Percentiles rank a stretch among this genome's conserved stretches.
Conservation (phyloP, 2,113 vertebrate species). For the Sceloporus tristichus region DNA sequence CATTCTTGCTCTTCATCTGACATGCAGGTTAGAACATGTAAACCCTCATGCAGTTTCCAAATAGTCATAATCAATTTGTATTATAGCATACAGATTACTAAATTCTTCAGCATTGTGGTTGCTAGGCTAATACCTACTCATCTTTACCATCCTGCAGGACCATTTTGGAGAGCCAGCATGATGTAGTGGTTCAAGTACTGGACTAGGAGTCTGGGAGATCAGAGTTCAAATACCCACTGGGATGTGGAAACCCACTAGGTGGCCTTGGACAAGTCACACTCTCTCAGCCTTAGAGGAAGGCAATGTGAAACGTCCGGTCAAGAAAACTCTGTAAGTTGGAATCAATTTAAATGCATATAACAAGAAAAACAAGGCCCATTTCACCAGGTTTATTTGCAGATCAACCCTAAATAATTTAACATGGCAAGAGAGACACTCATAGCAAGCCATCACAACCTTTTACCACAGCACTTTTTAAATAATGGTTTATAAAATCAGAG, state of each 20-base stretch:
- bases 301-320: no score
- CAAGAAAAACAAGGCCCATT: not conserved
- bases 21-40: not conserved
- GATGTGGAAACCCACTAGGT: no score
- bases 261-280: no score
- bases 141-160: no score
- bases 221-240: no score
- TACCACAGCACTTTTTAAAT: not conserved
- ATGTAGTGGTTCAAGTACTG: no score
- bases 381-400: not conserved
- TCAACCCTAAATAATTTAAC: not conserved
- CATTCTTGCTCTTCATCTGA: not conserved
- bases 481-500: not conserved
- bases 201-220: no score
- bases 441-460: not conserved
- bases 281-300: no score
- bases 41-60: not conserved
- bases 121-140: not conserved
- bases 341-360: no score
- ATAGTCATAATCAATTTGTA: not conserved
- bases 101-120: not conserved
- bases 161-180: not conserved
- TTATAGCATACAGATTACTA: not conserved
- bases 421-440: not conserved
- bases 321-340: no score